Evolutionary conservation across 2,888 invertebrate species (phyloP), one percentile per base, ranked within the genome.

Genomic region (Cantharis nigra): DNA sequence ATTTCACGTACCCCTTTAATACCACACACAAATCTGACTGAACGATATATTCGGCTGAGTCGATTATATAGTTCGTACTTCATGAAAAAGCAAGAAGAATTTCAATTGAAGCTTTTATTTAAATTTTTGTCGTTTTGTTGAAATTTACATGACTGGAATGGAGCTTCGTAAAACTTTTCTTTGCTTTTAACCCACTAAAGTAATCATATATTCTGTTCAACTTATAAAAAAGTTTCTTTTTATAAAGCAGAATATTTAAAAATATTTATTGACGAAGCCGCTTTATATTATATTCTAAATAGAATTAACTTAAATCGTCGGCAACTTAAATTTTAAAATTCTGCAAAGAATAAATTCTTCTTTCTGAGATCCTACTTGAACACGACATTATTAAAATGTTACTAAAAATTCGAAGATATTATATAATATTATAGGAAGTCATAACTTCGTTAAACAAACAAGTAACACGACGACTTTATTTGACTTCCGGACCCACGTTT

Each of bases 1-100:
- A 77, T 81, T 81, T 80, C 79, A 79, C 79, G 77, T 80, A 79
- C 79, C 75, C 75, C 75, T 74, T 77, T 81, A 81, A 79, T 80
- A 76, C 76, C 72, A 71, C 77, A 71, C 80, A 76, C 79, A 81
- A 81, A 80, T 80, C 80, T 80, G 79, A 49, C 64, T 75, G 78
- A 80, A 75, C 79, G 79, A 78, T 79, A 78, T 80, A 80, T 78
- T 70, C 77, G 74, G 33, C 73, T 69, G 77, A 80, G 76, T 80
- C 76, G 79, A 81, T 81, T 81, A 80, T 79, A 76, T 76, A 77
- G 78, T 76, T 77, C 76, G 78, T 80, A 81, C 78, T 78, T 77
- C 75, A 77, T 77, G 77, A 70, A 76, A 74, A 67, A 77, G 70
- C 78, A 73, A 76, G 71, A 72, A 75, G 78, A 77, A 81, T 77